Base-by-base conservation (phyloP, 2,113 vertebrate genomes). In the Bagarius yarrelli region DNA sequence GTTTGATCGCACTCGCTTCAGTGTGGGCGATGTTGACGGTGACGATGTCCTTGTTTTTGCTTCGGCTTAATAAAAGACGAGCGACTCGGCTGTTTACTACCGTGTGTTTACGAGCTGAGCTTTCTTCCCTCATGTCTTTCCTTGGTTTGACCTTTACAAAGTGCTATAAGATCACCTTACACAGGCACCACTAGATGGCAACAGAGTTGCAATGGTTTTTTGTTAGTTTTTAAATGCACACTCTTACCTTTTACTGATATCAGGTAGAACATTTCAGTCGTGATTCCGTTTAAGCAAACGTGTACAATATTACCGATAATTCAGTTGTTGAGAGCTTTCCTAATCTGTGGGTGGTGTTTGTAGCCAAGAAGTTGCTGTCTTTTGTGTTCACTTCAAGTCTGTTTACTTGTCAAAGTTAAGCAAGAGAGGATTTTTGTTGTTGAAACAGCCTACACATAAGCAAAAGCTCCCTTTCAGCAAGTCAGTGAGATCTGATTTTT, bases 121-220 rank as follows among this genome's bases (percentile, higher is more conserved):
- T 71, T 47, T 80, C 27, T 21, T 79, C 34, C 57, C 6, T 55
- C 19, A 9, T 18, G 25, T 61, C 34, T 83, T 47, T 60, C 11
- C 44, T 47, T 8, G 16, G 27, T 36, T 12, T 59, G 74, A 76
- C 72, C 19, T 80, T 60, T 76, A 32, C 9, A 79, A 56, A 63
- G 79, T n/a, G 27, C 18, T 5, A 25, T 32, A 25, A 56, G 0
- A 52, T 34, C 59, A 32, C 47, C 27, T 16, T 25, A 44, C 66
- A 30, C 14, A 3, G 18, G 5, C 59, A 44, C 74, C 83, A 72
- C 73, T 77, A 81, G 83, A 84, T 84, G 83, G 83, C 79, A 77
- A 72, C 57, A 81, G 50, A 47, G 50, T 23, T 75, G n/a, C 55
- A 73, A 55, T 36, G 50, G 52, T 78, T 16, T 18, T 21, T 16